Conservation (phyloP, 2,113 vertebrate genomes). For the Hyperopisus bebe region DNA sequence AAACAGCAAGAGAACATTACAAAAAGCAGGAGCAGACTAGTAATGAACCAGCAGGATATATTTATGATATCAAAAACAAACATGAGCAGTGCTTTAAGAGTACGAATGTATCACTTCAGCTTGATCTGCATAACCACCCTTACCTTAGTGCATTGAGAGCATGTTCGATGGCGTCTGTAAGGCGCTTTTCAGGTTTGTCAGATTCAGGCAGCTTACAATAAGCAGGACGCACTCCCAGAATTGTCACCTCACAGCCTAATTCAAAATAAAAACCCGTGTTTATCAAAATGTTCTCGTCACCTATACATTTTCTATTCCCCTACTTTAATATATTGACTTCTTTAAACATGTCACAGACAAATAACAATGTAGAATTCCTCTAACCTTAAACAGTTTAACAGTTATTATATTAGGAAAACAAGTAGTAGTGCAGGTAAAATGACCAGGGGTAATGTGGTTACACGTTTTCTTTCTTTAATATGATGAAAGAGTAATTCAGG, state of each 20-base stretch:
- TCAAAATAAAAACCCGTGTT: conserved; percentile 19
- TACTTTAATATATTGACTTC: not conserved
- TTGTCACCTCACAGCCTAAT: conserved; percentile 86
- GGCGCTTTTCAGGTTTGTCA: conserved; percentile 70
- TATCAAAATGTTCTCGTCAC: not conserved
- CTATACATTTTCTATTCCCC: not conserved
- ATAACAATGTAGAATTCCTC: not conserved
- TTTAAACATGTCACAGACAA: not conserved
- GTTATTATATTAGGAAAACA: too few species aligned
- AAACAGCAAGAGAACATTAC: not conserved
- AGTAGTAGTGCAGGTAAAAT: not conserved
- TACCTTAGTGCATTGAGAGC: conserved; percentile 75
- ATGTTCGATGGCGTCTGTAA: conserved; percentile 66
- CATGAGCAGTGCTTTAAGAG: not conserved
- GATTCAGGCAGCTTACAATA: conserved; percentile 79
- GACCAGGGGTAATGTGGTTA: not conserved
- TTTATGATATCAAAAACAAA: not conserved
- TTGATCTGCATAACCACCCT: not conserved
- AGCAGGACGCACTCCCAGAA: conserved; percentile 73
- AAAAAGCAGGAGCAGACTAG: not conserved
- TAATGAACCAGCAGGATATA: not conserved
- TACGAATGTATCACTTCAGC: not conserved
- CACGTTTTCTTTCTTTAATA: not conserved
- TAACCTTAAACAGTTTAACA: not conserved
- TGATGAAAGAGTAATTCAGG: not conserved